phyloP scores from a whole-genome alignment of 2,797 vertebrate genomes.

The Alca torda region DNA sequence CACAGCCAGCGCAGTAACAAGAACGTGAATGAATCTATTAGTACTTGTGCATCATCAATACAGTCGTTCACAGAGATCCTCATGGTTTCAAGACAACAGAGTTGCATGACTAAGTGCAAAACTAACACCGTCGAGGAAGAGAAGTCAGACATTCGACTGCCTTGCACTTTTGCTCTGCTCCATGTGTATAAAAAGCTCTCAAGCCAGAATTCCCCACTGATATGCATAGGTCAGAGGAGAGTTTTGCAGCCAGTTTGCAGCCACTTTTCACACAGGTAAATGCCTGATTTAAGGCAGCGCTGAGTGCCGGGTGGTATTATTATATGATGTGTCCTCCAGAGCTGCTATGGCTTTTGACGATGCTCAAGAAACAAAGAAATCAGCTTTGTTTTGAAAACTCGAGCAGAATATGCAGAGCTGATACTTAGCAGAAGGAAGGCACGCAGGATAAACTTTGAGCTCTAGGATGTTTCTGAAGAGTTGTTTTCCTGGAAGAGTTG shows the following conservation, averaged over 20 bases:
- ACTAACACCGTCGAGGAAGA: neutral
- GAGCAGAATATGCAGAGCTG: neutral
- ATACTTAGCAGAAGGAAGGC: neutral
- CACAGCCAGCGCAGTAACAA: neutral
- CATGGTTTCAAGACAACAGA: neutral
- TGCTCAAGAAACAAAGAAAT: conserved; percentile 19
- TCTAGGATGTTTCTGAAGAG: neutral
- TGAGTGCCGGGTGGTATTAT: neutral
- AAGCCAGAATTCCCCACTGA: neutral
- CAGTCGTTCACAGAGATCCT: neutral
- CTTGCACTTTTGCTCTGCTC: neutral
- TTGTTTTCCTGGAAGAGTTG: neutral
- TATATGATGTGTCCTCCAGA: neutral
- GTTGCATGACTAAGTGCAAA: neutral
- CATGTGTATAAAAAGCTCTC: neutral
- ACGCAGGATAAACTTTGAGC: neutral
- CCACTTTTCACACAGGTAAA: neutral
- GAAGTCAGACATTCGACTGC: neutral
- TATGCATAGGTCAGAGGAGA: neutral
- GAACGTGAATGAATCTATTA: neutral
- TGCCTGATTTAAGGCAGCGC: neutral
- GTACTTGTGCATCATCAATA: neutral
- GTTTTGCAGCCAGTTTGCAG: conserved; percentile 22
- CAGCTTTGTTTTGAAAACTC: neutral
- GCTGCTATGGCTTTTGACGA: neutral